A percentile compares a stretch with the other conserved stretches of the same genome.
These are phyloP conservation scores for Drosophila funebris DNA, from an alignment of 1,140 invertebrate genomes.

Conservation along the genomic window DNA sequence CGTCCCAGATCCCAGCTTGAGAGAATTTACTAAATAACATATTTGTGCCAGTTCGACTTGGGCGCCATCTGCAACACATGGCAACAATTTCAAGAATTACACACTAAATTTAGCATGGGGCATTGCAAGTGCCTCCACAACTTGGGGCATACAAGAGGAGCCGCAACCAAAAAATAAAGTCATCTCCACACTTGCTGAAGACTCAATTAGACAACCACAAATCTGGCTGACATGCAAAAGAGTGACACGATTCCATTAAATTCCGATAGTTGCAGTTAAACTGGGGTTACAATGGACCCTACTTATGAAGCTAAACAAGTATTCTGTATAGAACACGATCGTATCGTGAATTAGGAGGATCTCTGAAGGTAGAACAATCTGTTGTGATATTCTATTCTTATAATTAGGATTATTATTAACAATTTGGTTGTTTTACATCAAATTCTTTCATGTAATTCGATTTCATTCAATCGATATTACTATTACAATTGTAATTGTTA, in stretches of 20 bases:
- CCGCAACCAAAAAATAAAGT: not conserved
- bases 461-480: too few relatives aligned
- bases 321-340: not conserved
- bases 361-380: too few relatives aligned
- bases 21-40: constrained; percentile 33
- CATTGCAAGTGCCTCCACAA: constrained; percentile 21
- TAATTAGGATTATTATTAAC: too few relatives aligned
- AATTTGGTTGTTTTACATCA: too few relatives aligned
- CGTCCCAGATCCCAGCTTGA: constrained; percentile 36
- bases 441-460: too few relatives aligned
- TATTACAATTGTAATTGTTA: too few relatives aligned
- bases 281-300: not conserved
- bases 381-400: too few relatives aligned
- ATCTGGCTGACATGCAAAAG: constrained; percentile 58
- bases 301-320: not conserved
- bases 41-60: constrained; percentile 58
- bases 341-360: too few relatives aligned
- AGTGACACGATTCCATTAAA: constrained; percentile 50
- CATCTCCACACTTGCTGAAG: constrained; percentile 34
- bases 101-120: constrained; percentile 74
- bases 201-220: constrained; percentile 66
- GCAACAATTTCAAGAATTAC: constrained; percentile 77
- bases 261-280: not conserved
- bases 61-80: constrained; percentile 65
- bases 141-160: not conserved